Evolutionary conservation across 37 sponge, comb jelly and placozoan genomes (phyloP).

Genomic region (Eunapius fragilis): DNA sequence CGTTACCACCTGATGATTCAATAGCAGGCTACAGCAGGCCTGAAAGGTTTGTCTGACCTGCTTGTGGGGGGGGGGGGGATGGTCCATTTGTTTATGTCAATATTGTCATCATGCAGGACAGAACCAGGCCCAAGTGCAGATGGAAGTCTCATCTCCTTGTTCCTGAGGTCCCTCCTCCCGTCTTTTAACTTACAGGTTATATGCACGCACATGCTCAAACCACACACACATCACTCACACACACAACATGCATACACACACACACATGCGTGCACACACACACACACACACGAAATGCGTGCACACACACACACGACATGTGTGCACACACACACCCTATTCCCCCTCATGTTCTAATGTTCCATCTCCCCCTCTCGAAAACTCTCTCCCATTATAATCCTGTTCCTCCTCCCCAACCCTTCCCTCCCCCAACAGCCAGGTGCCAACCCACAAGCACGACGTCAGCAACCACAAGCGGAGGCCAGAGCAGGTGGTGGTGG

Average conservation of each 20-base stretch:
- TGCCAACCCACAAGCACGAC: background rate
- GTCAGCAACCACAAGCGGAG: background rate
- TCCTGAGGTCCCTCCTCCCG: slow-evolving; percentile 77
- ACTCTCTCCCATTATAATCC: background rate
- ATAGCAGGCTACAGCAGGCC: slow-evolving; percentile 67
- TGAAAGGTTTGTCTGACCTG: slow-evolving; percentile 9
- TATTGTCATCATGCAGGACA: background rate
- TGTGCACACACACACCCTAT: background rate
- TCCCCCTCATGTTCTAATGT: slow-evolving; percentile 11
- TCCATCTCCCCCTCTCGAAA: slow-evolving; percentile 28
- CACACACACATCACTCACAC: background rate
- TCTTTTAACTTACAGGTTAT: slow-evolving; percentile 65
- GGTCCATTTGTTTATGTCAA: background rate
- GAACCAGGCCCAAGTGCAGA: background rate
- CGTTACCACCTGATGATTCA: slow-evolving; percentile 77
- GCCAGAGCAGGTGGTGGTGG: slow-evolving; percentile 12
- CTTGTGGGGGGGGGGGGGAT: background rate
- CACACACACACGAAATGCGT: slow-evolving; percentile 20
- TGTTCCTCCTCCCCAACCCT: slow-evolving; percentile 6
- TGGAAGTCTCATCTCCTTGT: slow-evolving; percentile 65
- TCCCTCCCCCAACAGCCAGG: background rate
- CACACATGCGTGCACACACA: slow-evolving; percentile 47
- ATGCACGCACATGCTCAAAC: background rate
- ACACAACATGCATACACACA: slow-evolving; percentile 37
- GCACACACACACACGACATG: no score